phyloP scores from a whole-genome alignment of 2,113 vertebrate genomes.

The Emberiza fucata region DNA sequence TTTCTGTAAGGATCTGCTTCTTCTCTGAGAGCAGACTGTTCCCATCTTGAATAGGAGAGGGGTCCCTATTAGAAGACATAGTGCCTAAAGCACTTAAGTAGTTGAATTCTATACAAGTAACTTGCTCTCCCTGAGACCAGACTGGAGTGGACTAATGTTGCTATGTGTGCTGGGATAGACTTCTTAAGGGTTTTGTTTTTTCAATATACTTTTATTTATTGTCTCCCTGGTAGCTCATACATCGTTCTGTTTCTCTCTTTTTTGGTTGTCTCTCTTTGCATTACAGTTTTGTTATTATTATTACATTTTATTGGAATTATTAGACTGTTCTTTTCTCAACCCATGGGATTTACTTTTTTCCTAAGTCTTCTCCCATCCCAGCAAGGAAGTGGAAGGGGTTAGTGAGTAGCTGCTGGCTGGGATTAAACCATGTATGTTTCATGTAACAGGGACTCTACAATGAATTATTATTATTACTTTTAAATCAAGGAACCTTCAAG shows the following conservation, averaged over 20 bases:
- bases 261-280: neutral
- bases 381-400: neutral
- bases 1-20: neutral
- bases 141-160: neutral
- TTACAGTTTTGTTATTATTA: neutral
- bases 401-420: neutral
- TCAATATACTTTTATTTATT: neutral
- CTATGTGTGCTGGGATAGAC: neutral
- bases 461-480: neutral
- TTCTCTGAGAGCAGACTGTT: neutral
- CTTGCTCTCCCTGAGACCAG: neutral
- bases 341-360: neutral
- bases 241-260: neutral
- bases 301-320: neutral
- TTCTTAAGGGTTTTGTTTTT: neutral
- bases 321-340: neutral
- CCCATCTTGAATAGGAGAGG: neutral
- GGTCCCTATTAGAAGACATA: neutral
- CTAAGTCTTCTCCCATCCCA: neutral
- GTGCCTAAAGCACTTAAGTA: neutral
- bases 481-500: neutral
- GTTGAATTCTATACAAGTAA: neutral
- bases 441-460: neutral
- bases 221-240: neutral
- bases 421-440: neutral